Evolutionary conservation across 2,113 vertebrate species (phyloP).

Genomic region (Numida meleagris): DNA sequence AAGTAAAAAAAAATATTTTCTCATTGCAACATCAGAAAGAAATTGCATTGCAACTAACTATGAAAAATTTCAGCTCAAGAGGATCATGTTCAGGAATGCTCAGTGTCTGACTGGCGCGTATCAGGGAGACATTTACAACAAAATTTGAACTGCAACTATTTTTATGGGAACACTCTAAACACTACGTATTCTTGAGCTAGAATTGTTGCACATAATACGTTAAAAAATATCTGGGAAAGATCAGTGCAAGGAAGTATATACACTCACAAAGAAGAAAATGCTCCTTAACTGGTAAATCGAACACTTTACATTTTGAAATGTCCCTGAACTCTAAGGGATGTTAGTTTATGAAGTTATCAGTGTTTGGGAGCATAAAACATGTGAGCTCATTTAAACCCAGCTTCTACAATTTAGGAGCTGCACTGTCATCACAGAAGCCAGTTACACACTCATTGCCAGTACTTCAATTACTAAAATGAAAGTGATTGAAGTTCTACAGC

Average conservation of each 20-base stretch:
- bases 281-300: neutral
- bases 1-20: neutral
- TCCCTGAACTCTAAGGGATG: neutral
- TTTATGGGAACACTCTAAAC: neutral
- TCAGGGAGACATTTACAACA: neutral
- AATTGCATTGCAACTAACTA: neutral
- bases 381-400: constrained; percentile 38
- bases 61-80: neutral
- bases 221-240: neutral
- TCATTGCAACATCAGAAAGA: neutral
- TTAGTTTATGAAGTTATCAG: constrained; percentile 40
- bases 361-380: neutral
- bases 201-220: neutral
- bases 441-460: constrained; percentile 35
- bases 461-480: constrained; percentile 44
- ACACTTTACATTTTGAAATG: neutral
- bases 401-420: constrained; percentile 16
- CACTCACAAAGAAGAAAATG: neutral
- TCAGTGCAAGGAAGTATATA: neutral
- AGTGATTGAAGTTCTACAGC: constrained; percentile 46
- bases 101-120: neutral
- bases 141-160: neutral
- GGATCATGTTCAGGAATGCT: neutral
- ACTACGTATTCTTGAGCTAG: neutral
- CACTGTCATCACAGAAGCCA: constrained; percentile 56